Evolutionary conservation across 2,797 vertebrate species (phyloP), one percentile per base, ranked within the genome.

Genomic region (Ceryle rudis): DNA sequence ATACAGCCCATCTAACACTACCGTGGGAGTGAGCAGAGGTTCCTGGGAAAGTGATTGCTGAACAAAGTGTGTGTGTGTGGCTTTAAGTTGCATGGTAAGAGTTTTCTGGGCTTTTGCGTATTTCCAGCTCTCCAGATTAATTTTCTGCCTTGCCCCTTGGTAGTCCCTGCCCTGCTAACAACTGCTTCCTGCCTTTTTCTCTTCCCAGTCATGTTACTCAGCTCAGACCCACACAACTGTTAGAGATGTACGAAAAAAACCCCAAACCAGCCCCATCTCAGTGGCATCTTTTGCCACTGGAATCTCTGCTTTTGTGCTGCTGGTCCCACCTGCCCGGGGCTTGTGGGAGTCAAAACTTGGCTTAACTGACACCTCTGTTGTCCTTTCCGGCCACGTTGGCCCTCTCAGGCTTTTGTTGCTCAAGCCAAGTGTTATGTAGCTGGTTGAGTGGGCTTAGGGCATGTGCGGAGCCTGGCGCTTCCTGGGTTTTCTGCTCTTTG

Each of bases 51-150:
- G 33, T 25, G 26, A 52, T 14, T 42, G 8, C 35, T 52, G 11
- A 39, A 42, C 21, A 15, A 55, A 29, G 9, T 0, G 0, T 8
- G 15, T 1, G 8, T 11, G 10, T 1, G 8, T 14, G 11, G 15
- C 3, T 52, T 65, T 54, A 6, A 26, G 13, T 22, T 14, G n/a
- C 60, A 33, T 51, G 28, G 9, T 16, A 3, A n/a, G n/a, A 55
- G 10, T 33, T 41, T 8, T 29, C 51, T 49, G 9, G 6, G 9
- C 10, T 83, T 86, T 3, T 35, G 9, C 29, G 7, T 5, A 6
- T 62, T 88, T 41, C 9, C 65, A 69, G 0, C 17, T 15, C 44
- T 33, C 17, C 33, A 41, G 46, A 60, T 57, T 22, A 19, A 42
- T 44, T 71, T 35, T 70, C 77, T 58, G 52, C 16, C 4, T 51